Evolutionary conservation across 2,797 vertebrate species (phyloP).

Genomic region (Mastacembelus armatus): DNA sequence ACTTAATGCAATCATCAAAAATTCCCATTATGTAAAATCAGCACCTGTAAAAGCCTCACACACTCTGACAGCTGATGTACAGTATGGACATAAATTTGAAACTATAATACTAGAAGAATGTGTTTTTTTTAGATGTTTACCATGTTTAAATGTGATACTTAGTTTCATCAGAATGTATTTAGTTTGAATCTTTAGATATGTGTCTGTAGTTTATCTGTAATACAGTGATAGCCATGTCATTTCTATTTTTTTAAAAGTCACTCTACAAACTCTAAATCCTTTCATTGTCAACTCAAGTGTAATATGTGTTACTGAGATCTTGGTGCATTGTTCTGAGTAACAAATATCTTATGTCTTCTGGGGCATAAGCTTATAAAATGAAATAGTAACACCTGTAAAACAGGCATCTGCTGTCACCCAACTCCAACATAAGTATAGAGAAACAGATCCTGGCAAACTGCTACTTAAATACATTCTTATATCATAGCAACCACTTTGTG

Average conservation of each 20-base stretch:
- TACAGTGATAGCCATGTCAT: neutral
- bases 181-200: neutral
- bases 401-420: constrained; percentile 58
- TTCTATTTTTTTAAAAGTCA: neutral
- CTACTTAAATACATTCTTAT: constrained; percentile 62
- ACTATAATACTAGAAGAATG: neutral
- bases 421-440: constrained; percentile 30
- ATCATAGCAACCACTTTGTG: constrained; percentile 59
- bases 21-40: neutral
- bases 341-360: constrained; percentile 52
- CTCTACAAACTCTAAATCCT: constrained; percentile 16
- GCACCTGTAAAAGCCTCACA: neutral
- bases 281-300: constrained; percentile 43
- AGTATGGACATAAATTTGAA: neutral
- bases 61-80: neutral
- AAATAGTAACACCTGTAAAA: constrained; percentile 71
- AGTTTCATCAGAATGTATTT: neutral
- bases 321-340: constrained; percentile 58
- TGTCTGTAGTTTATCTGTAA: constrained; percentile 1
- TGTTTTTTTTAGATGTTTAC: neutral
- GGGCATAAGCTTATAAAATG: constrained; percentile 49
- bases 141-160: neutral
- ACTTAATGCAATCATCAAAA: too few relatives aligned
- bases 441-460: constrained; percentile 56
- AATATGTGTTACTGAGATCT: constrained; percentile 51